These are phyloP conservation scores for Callyntrura sp. DNA, from an alignment of 2,888 invertebrate genomes.

Conservation along the genomic window DNA sequence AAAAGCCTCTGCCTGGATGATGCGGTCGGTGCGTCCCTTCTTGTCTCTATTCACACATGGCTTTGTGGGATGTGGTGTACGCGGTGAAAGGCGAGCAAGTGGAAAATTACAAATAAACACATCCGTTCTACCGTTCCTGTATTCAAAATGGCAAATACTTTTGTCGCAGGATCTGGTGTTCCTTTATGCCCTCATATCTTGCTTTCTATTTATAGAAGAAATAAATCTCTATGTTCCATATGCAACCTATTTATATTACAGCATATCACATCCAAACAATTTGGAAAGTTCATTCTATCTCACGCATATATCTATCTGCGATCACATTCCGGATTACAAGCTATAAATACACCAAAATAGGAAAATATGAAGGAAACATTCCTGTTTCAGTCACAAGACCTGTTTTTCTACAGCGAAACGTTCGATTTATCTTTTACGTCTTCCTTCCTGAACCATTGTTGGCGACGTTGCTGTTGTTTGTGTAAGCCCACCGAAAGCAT, in stretches of 20 bases:
- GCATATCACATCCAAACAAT: neutral
- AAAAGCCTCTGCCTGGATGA: conserved; percentile 10
- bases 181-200: too few relatives aligned
- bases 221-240: too few relatives aligned
- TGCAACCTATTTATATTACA: too few relatives aligned
- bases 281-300: neutral
- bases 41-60: conserved; percentile 61
- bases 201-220: too few relatives aligned
- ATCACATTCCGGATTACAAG: conserved; percentile 4
- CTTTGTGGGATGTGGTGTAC: conserved; percentile 37
- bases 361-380: neutral
- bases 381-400: neutral
- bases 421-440: neutral
- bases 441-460: neutral
- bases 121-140: conserved; percentile 70
- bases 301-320: neutral
- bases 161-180: conserved; percentile 16
- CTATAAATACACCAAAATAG: conserved; percentile 13
- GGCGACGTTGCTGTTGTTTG: neutral
- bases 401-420: neutral
- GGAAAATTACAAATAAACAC: conserved; percentile 83
- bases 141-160: conserved; percentile 63
- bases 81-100: conserved; percentile 80
- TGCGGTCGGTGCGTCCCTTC: conserved; percentile 53
- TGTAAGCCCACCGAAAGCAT: neutral